These are phyloP conservation scores for Erythrolamprus reginae DNA, from an alignment of 2,113 vertebrate genomes.

Conservation along the genomic window DNA sequence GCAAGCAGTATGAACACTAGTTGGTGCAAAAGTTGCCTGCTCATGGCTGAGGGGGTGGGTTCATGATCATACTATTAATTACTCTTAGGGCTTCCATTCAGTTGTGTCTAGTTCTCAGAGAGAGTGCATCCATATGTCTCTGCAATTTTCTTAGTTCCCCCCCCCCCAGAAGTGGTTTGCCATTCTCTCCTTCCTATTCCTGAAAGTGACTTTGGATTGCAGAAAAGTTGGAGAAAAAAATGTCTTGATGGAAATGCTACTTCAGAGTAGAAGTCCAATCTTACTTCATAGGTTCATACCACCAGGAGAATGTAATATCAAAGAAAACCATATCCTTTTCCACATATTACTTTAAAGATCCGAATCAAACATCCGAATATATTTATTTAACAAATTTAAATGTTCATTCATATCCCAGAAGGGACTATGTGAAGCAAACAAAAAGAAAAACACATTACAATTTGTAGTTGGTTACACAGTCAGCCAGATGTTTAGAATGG, in stretches of 20 bases:
- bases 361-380: neutral
- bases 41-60: neutral
- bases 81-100: neutral
- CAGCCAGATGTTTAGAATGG: neutral
- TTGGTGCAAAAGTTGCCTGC: neutral
- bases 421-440: neutral
- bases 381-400: neutral
- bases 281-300: neutral
- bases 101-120: neutral
- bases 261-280: neutral
- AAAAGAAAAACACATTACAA: neutral
- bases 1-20: neutral
- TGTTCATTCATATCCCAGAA: neutral
- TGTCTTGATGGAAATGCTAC: neutral
- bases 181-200: neutral
- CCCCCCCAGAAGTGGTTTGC: too few species aligned
- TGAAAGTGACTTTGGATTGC: neutral
- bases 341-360: neutral
- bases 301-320: neutral
- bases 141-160: neutral
- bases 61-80: neutral
- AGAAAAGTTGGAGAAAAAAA: neutral
- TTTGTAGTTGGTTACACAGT: neutral
- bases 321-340: neutral
- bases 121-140: neutral